Conservation (phyloP, 2,797 vertebrate genomes). For the Todus mexicanus region DNA sequence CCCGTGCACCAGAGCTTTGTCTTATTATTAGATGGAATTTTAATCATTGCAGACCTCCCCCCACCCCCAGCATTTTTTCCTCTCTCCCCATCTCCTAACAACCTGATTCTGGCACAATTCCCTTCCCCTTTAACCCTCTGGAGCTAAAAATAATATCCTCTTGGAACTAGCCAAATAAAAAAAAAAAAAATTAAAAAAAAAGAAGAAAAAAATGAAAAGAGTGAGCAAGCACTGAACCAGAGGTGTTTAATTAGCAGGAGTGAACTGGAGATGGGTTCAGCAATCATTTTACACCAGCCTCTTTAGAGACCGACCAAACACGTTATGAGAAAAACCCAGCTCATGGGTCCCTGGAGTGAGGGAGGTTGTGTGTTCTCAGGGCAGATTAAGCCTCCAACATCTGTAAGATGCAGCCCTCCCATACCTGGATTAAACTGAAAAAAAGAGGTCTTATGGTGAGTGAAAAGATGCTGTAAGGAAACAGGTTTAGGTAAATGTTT, state of each 20-base stretch:
- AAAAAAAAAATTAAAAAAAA: not conserved
- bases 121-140: constrained; percentile 70
- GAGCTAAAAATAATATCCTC: constrained; percentile 76
- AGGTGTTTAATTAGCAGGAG: constrained; percentile 74
- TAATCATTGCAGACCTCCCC: constrained; percentile 44
- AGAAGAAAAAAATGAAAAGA: not conserved
- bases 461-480: not conserved
- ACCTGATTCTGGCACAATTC: constrained; percentile 72
- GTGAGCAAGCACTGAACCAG: not conserved
- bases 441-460: not conserved
- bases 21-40: constrained; percentile 63
- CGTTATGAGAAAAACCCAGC: constrained; percentile 11
- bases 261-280: constrained; percentile 58
- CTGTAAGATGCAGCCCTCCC: not conserved
- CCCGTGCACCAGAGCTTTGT: not conserved
- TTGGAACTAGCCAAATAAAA: constrained; percentile 50
- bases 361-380: not conserved
- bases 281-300: constrained; percentile 56
- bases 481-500: not conserved
- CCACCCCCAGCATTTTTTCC: constrained; percentile 44
- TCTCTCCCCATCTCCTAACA: constrained; percentile 62
- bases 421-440: not conserved
- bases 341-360: not conserved
- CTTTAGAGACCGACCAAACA: constrained; percentile 35
- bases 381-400: not conserved